These are phyloP conservation scores for Octodon degus DNA, from an alignment of 2,113 vertebrate genomes.

Conservation along the genomic window DNA sequence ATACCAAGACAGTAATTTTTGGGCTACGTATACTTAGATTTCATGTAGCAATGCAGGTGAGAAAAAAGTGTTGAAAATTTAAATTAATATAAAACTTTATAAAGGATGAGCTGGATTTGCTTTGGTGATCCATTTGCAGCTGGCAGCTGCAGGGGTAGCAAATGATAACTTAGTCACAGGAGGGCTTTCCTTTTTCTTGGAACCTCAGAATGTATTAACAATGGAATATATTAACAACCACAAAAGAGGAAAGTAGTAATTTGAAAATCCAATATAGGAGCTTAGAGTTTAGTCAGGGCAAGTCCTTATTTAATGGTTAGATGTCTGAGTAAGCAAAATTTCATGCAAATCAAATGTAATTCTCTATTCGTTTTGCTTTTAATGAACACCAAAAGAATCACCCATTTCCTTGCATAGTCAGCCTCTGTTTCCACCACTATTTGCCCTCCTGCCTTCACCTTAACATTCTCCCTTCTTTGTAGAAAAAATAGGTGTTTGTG, in stretches of 20 bases:
- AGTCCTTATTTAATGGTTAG: constrained; percentile 39
- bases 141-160: not conserved
- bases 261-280: not conserved
- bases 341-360: constrained; percentile 56
- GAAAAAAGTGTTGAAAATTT: constrained; percentile 25
- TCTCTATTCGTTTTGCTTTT: constrained; percentile 46
- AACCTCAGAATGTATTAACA: not conserved
- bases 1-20: not conserved
- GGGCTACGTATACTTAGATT: not conserved
- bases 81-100: constrained; percentile 33
- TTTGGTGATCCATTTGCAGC: not conserved
- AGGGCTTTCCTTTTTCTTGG: constrained; percentile 34
- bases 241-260: not conserved
- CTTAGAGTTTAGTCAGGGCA: not conserved
- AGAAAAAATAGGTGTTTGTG: not conserved
- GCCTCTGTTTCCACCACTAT: not conserved
- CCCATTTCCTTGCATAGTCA: not conserved
- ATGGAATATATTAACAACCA: constrained; percentile 5
- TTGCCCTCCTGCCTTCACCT: not conserved
- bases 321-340: constrained; percentile 48
- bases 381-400: constrained; percentile 37
- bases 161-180: constrained; percentile 25
- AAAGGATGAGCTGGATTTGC: constrained; percentile 12
- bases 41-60: not conserved
- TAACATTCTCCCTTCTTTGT: not conserved